Percentiles rank a stretch among this genome's conserved stretches.
phyloP scores from a whole-genome alignment of 2,113 vertebrate species.

The Chamaea fasciata region DNA sequence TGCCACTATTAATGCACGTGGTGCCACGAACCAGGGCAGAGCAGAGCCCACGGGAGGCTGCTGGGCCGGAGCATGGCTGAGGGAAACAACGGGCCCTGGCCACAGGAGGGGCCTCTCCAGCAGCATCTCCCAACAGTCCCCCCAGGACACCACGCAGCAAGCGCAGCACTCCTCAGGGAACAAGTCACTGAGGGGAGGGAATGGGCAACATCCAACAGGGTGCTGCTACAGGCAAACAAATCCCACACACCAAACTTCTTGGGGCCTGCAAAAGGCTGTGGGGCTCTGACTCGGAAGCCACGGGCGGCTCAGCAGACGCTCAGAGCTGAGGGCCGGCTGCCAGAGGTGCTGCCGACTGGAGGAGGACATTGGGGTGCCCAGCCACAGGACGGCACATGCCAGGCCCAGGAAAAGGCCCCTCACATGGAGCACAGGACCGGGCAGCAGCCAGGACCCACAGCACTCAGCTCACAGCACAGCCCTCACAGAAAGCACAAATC shows the following conservation, averaged over 20 bases:
- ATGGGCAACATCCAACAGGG: neutral
- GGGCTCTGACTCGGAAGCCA: neutral
- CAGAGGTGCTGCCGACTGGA: neutral
- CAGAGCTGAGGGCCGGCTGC: neutral
- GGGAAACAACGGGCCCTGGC: neutral
- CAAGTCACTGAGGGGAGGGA: rapidly evolving
- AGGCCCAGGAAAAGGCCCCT: neutral
- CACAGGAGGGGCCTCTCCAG: neutral
- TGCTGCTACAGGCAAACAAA: neutral
- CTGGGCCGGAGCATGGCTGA: rapidly evolving
- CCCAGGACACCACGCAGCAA: rapidly evolving
- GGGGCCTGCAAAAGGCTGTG: neutral
- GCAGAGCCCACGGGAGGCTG: rapidly evolving
- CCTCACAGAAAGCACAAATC: neutral
- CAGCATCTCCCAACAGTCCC: rapidly evolving
- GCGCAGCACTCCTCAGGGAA: neutral
- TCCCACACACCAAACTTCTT: rapidly evolving
- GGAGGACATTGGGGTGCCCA: neutral
- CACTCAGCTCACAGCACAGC: neutral
- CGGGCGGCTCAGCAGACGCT: rapidly evolving
- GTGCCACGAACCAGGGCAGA: rapidly evolving
- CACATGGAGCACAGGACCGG: rapidly evolving
- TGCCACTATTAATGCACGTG: rapidly evolving
- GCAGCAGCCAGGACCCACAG: neutral
- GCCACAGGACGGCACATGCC: rapidly evolving